These are phyloP conservation scores for Toxostoma redivivum DNA, from an alignment of 2,113 vertebrate species.

Conservation along the genomic window DNA sequence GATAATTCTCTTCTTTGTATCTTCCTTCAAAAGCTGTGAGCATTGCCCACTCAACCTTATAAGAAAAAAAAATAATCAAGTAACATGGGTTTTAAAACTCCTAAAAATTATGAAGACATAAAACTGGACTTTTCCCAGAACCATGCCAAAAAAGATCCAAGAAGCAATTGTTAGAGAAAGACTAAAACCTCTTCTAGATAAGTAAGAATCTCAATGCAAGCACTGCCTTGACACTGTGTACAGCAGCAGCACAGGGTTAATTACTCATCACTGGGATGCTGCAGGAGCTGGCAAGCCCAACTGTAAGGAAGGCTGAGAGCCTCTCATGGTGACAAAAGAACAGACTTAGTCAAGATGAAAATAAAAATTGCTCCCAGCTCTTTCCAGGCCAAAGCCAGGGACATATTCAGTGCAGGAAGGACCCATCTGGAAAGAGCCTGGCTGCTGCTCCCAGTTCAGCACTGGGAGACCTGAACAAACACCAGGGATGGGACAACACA, in stretches of 20 bases:
- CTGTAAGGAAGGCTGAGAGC: not conserved
- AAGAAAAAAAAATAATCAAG: not conserved
- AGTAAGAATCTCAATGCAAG: not conserved
- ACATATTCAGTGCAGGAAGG: not conserved
- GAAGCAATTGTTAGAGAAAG: not conserved
- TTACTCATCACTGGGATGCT: not conserved
- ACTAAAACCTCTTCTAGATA: not conserved
- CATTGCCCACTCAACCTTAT: not conserved
- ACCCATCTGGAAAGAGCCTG: not conserved
- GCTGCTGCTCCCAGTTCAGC: not conserved
- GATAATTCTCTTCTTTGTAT: not conserved
- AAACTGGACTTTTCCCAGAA: not conserved
- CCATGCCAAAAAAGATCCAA: not conserved
- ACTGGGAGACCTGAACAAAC: not conserved
- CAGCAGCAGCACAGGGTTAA: not conserved
- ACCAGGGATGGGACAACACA: not conserved
- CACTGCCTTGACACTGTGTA: not conserved
- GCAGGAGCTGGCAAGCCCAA: not conserved
- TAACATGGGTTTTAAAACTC: not conserved
- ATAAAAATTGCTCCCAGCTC: not conserved
- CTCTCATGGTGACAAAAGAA: not conserved
- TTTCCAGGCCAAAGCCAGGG: not conserved
- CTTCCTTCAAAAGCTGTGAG: not conserved
- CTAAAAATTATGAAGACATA: not conserved
- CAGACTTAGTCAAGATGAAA: not conserved